phyloP scores from a whole-genome alignment of 2,888 invertebrate species.

The Elysia crispata region DNA sequence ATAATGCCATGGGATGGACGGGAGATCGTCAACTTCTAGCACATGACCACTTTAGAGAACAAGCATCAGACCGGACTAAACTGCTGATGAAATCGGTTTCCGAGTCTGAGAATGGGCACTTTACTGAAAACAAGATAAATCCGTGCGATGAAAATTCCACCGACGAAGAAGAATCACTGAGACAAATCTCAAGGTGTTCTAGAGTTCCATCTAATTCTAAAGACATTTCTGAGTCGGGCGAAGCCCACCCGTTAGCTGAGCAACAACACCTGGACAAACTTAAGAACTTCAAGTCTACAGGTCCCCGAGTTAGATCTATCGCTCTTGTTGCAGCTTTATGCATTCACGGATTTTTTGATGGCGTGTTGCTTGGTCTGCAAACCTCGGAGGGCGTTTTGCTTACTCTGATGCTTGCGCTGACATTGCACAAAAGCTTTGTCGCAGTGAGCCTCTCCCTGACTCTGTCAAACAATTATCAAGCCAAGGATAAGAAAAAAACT shows the following conservation, averaged over 20 bases:
- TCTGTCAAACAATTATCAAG: constrained; percentile 67
- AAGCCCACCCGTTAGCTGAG: constrained; percentile 3
- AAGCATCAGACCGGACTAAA: background rate
- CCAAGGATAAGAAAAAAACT: constrained; percentile 20
- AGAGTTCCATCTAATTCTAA: too few species aligned
- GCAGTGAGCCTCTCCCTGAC: constrained; percentile 80
- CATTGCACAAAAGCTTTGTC: constrained; percentile 80
- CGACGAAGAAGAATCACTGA: too few species aligned
- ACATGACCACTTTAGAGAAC: background rate
- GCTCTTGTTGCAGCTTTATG: constrained; percentile 46
- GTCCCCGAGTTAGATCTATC: constrained; percentile 21
- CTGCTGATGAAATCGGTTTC: too few species aligned
- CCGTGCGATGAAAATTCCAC: too few species aligned
- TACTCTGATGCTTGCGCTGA: constrained; percentile 78
- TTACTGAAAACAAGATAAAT: too few species aligned
- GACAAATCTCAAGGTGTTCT: too few species aligned
- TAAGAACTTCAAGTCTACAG: background rate
- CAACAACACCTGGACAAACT: background rate
- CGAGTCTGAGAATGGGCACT: too few species aligned
- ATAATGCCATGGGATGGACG: too few species aligned
- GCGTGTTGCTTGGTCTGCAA: constrained; percentile 48
- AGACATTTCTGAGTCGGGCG: background rate
- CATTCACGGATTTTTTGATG: constrained; percentile 50
- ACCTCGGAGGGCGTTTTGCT: constrained; percentile 55
- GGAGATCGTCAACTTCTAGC: background rate